Evolutionary conservation across 2,797 vertebrate species (phyloP).

Genomic region (Anguilla megastoma): DNA sequence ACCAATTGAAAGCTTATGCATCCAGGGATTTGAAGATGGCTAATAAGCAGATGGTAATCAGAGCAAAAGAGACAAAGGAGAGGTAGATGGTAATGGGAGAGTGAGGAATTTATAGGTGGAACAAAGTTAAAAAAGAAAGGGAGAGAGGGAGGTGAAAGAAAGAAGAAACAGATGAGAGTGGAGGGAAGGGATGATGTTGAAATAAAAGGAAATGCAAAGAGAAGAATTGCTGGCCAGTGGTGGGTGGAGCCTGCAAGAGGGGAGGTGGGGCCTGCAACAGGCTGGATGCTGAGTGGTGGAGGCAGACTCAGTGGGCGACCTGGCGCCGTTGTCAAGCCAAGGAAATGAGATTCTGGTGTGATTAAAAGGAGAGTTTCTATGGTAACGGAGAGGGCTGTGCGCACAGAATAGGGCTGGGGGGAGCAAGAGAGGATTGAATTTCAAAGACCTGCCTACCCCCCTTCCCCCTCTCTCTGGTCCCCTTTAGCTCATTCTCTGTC

Average conservation of each 20-base stretch:
- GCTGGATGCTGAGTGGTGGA: constrained; percentile 54
- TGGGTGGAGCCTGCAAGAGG: constrained; percentile 48
- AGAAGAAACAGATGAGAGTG: constrained; percentile 1
- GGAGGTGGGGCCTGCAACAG: constrained; percentile 59
- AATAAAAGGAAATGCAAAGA: constrained; percentile 33
- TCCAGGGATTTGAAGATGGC: constrained; percentile 28
- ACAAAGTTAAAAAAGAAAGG: constrained; percentile 1
- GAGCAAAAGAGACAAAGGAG: constrained; percentile 7
- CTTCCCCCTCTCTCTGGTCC: constrained; percentile 53
- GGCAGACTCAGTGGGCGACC: constrained; percentile 65
- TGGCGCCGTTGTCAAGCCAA: constrained; percentile 71
- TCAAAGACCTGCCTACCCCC: constrained; percentile 69
- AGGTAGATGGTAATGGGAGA: not conserved
- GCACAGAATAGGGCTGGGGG: constrained; percentile 60
- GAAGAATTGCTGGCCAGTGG: constrained; percentile 42
- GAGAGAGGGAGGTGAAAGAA: not conserved
- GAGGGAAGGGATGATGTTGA: not conserved
- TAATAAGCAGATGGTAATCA: not conserved
- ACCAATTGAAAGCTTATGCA: not conserved
- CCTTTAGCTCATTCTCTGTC: constrained; percentile 44
- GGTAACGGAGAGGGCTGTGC: constrained; percentile 71
- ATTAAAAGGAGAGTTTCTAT: constrained; percentile 76
- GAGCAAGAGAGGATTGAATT: constrained; percentile 72
- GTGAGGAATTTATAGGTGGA: not conserved
- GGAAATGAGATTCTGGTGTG: constrained; percentile 77